Percentiles rank a stretch among this genome's conserved stretches.
Conservation (phyloP, 2,888 invertebrate species). For the Neria commutata region DNA sequence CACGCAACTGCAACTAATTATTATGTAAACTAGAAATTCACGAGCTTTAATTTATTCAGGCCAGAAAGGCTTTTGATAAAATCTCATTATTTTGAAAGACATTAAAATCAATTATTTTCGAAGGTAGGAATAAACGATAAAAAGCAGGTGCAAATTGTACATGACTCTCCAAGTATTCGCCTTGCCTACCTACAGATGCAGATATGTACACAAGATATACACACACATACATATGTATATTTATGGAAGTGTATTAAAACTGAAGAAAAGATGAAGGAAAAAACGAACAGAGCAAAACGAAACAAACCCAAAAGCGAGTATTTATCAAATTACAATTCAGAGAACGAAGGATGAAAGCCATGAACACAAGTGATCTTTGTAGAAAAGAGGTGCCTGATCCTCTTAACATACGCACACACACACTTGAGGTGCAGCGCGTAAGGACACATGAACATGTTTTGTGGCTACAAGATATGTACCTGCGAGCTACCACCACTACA, state of each 20-base stretch:
- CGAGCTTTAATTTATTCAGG: neutral
- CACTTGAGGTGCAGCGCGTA: neutral
- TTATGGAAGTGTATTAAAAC: neutral
- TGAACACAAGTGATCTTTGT: neutral
- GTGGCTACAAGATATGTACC: neutral
- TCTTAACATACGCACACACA: neutral
- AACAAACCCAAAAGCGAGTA: neutral
- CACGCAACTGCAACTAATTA: neutral
- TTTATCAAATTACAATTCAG: neutral
- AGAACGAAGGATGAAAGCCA: neutral
- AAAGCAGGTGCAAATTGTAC: conserved; percentile 11
- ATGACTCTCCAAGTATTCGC: neutral
- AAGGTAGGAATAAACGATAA: neutral
- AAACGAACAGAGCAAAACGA: too few relatives aligned
- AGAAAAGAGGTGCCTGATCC: neutral
- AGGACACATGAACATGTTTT: neutral
- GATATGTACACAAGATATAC: conserved; percentile 7
- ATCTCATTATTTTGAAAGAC: conserved; percentile 8
- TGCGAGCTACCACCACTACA: neutral
- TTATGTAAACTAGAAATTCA: neutral
- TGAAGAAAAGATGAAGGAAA: too few relatives aligned
- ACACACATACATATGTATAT: too few relatives aligned
- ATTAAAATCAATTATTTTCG: conserved; percentile 16
- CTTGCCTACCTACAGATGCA: neutral
- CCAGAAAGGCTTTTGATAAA: neutral